A percentile compares a stretch with the other conserved stretches of the same genome.
Evolutionary conservation across 92 coral and sea anemone species (phyloP).

Genomic region (Epizoanthus fatuus): DNA sequence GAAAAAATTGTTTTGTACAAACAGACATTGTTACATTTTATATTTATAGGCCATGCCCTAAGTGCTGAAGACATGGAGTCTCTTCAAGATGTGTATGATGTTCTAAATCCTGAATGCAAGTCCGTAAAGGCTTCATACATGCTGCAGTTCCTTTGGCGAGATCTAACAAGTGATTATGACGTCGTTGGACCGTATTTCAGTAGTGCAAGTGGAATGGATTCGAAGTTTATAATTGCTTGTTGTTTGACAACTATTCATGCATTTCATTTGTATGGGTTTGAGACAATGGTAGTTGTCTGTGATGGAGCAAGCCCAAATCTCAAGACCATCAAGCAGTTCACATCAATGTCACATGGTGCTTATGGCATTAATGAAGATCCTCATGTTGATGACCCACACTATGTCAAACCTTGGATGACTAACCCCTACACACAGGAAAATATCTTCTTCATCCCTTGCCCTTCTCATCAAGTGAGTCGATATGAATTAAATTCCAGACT

Average conservation of each 20-base stretch:
- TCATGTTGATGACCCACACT: constrained; percentile 26
- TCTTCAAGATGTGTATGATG: constrained; percentile 28
- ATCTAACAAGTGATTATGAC: too few species aligned
- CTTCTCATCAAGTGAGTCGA: constrained; percentile 10
- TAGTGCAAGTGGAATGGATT: too few species aligned
- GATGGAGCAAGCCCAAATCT: constrained; percentile 63
- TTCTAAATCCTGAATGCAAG: background rate
- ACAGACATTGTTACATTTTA: background rate
- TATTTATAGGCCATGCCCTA: constrained; percentile 43
- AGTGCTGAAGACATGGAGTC: constrained; percentile 49
- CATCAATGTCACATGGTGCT: constrained; percentile 9
- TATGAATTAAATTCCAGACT: background rate
- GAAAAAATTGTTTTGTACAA: too few species aligned
- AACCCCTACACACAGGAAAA: constrained; percentile 8
- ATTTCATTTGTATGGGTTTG: background rate
- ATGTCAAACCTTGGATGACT: constrained; percentile 24
- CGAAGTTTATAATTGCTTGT: too few species aligned
- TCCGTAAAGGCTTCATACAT: too few species aligned
- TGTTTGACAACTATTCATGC: too few species aligned
- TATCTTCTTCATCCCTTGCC: constrained; percentile 18
- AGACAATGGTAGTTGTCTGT: constrained; percentile 38
- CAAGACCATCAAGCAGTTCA: constrained; percentile 41
- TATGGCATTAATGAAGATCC: constrained; percentile 53
- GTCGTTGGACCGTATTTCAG: too few species aligned
- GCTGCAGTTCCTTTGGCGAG: too few species aligned